Percentiles rank a stretch among this genome's conserved stretches.
Evolutionary conservation across 2,113 vertebrate genomes (phyloP).

Genomic region (Hystrix brachyura): DNA sequence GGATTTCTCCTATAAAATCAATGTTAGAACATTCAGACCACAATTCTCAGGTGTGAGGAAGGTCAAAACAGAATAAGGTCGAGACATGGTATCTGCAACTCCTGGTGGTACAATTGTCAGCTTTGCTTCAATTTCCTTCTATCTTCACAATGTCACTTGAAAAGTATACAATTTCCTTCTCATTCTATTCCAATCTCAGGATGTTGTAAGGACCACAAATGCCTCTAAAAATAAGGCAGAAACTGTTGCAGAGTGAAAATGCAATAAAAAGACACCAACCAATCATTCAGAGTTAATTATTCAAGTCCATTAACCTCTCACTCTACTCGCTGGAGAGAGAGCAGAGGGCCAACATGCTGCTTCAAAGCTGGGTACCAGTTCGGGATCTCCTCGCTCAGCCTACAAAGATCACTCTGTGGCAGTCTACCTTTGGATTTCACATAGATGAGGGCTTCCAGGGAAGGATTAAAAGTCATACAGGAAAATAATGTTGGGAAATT

Average conservation of each 20-base stretch:
- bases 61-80: not conserved
- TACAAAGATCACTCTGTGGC: not conserved
- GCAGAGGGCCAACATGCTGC: not conserved
- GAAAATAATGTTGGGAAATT: not conserved
- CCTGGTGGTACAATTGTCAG: accelerated
- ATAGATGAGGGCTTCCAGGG: not conserved
- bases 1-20: conserved; percentile 47
- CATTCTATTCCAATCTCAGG: not conserved
- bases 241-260: not conserved
- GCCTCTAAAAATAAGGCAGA: not conserved
- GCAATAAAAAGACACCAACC: not conserved
- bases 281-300: conserved; percentile 1
- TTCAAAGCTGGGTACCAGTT: not conserved
- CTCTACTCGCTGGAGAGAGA: not conserved
- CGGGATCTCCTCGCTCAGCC: not conserved
- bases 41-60: not conserved
- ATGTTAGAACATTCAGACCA: not conserved
- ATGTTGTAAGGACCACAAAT: not conserved
- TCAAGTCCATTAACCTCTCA: not conserved
- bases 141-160: not conserved
- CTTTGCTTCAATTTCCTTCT: not conserved
- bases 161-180: not conserved
- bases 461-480: not conserved
- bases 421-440: not conserved
- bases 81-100: not conserved